These are phyloP conservation scores for Hystrix brachyura DNA, from an alignment of 2,113 vertebrate species.

Conservation along the genomic window DNA sequence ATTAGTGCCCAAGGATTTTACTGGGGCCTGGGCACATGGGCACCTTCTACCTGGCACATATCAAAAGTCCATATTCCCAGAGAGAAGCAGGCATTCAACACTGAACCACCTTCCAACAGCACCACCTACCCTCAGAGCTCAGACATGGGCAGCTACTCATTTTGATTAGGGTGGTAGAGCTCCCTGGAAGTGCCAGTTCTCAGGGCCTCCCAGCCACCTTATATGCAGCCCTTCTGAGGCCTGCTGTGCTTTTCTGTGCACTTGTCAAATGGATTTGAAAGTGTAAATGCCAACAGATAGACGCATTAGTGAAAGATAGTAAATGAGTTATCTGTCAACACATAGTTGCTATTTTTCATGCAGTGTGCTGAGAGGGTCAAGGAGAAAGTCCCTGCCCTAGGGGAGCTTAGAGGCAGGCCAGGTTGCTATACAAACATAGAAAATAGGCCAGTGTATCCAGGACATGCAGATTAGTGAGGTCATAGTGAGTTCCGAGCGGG, in stretches of 20 bases:
- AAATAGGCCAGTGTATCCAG: neutral
- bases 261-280: neutral
- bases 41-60: no score
- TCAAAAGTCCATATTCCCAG: neutral
- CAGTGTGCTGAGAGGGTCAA: neutral
- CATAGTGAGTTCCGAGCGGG: neutral
- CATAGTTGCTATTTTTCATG: no score
- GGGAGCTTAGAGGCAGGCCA: neutral
- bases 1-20: neutral
- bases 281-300: neutral
- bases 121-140: accelerated
- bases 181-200: neutral
- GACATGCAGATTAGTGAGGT: neutral
- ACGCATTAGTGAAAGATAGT: neutral
- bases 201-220: neutral
- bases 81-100: neutral
- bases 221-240: no score
- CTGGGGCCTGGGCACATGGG: no score
- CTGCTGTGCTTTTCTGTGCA: neutral
- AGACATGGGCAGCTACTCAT: neutral
- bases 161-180: no score
- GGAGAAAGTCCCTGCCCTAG: neutral
- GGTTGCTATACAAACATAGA: neutral
- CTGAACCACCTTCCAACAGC: neutral
- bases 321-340: neutral